Evolutionary conservation across 2,797 vertebrate genomes (phyloP), one percentile per base, ranked within the genome.

Genomic region (Odontamblyopus lacepedii): DNA sequence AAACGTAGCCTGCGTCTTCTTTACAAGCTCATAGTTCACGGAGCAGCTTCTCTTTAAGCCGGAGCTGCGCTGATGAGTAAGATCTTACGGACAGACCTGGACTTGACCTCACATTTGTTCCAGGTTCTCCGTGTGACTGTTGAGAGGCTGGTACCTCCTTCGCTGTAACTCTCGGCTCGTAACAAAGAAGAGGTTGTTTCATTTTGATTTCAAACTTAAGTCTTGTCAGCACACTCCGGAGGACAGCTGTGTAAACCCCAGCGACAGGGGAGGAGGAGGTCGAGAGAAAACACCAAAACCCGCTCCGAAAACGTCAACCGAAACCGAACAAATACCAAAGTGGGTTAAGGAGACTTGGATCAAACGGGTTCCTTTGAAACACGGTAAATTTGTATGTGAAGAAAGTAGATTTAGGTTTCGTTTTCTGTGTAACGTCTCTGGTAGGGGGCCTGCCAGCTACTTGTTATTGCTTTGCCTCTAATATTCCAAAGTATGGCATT

Each of bases 131-230:
- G 60, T 61, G 29, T 78, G 78, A 86, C 59, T 67, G 77, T 83
- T 78, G 85, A 86, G 41, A 71, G 74, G 85, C 64, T 30, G 16
- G 38, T 27, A 2, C 26, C 67, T 68, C 56, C 2, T 7, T 65
- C 57, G 44, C 19, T 53, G 53, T 59, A 48, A 70, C n/a, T 76
- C 80, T 61, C 66, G 29, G 61, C 71, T 60, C 72, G 57, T 62
- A 60, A 88, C 80, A 84, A 82, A 87, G 82, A 74, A 9, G 73
- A 56, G 74, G 80, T 67, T 85, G 81, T 85, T 80, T 80, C 57
- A 19, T 84, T 80, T 74, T 3, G 63, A 68, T 80, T 74, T 0
- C 41, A 63, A 53, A 72, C 62, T 55, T 18, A 16, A 67, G 72
- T 67, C 69, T 51, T 55, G 76, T 83, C 83, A 81, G 76, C 75